Conservation (phyloP, 2,797 vertebrate genomes). For the Poeciliopsis gracilis region DNA sequence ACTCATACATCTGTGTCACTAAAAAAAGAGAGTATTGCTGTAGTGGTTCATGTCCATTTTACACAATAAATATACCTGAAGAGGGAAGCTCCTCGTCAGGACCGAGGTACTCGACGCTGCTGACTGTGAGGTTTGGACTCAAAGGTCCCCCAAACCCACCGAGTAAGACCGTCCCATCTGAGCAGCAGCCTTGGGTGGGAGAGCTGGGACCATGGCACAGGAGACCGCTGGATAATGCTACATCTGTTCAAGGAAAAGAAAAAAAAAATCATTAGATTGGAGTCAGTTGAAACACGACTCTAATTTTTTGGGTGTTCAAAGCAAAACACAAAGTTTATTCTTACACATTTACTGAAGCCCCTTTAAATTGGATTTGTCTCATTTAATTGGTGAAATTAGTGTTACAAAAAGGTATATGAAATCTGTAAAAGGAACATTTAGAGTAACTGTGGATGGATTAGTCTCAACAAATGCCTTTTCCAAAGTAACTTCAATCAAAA, state of each 20-base stretch:
- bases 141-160: slow-evolving; percentile 73
- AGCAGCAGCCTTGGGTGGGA: slow-evolving; percentile 76
- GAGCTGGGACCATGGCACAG: slow-evolving; percentile 73
- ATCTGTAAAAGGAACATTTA: neutral
- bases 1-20: neutral
- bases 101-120: slow-evolving; percentile 83
- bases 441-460: neutral
- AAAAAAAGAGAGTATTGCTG: neutral
- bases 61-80: slow-evolving; percentile 57
- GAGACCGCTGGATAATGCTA: slow-evolving; percentile 81
- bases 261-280: neutral
- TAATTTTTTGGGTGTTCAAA: neutral
- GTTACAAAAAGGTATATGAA: neutral
- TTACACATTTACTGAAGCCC: neutral
- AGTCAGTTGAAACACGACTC: neutral
- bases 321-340: neutral
- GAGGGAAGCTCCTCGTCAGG: slow-evolving; percentile 77
- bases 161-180: slow-evolving; percentile 74
- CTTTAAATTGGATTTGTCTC: neutral
- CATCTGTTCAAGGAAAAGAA: slow-evolving; percentile 63
- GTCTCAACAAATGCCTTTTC: neutral
- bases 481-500: neutral
- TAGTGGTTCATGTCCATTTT: neutral
- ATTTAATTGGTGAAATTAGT: neutral
- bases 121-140: slow-evolving; percentile 75